These are phyloP conservation scores for Belgica antarctica DNA, from an alignment of 2,888 invertebrate species.

Conservation along the genomic window DNA sequence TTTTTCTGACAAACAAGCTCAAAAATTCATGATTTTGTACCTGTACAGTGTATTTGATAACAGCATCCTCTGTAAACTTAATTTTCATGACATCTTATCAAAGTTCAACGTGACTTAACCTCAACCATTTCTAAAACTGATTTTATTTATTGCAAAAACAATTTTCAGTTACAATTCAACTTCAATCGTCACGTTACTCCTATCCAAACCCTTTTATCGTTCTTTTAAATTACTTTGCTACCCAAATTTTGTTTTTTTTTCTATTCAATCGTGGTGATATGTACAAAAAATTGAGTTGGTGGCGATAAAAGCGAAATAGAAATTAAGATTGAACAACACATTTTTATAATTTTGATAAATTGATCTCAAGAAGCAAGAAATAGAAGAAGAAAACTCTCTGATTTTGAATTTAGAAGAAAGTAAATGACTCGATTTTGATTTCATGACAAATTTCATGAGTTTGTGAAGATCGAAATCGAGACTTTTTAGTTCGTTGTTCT, in stretches of 20 bases:
- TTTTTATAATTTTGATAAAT: constrained; percentile 15
- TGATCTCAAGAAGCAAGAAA: constrained; percentile 20
- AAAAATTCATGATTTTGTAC: too few relatives aligned
- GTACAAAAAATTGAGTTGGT: not conserved
- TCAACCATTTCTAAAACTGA: too few relatives aligned
- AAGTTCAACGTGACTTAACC: too few relatives aligned
- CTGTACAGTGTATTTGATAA: too few relatives aligned
- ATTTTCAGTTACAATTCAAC: too few relatives aligned
- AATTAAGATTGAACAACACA: not conserved
- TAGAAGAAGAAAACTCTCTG: constrained; percentile 16
- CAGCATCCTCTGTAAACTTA: too few relatives aligned
- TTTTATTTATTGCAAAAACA: too few relatives aligned
- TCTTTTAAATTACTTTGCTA: not conserved
- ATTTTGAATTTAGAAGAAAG: constrained; percentile 24
- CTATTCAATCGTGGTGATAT: constrained; percentile 3
- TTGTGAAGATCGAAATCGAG: not conserved
- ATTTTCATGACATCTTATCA: too few relatives aligned
- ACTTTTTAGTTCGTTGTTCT: not conserved
- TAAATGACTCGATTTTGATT: not conserved
- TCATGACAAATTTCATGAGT: not conserved
- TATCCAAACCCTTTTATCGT: not conserved
- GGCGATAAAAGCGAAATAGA: not conserved
- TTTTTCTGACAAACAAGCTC: too few relatives aligned
- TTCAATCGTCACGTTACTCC: too few relatives aligned
- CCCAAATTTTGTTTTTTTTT: not conserved